phyloP scores from a whole-genome alignment of 2,113 vertebrate genomes.

The Rhea americana region DNA sequence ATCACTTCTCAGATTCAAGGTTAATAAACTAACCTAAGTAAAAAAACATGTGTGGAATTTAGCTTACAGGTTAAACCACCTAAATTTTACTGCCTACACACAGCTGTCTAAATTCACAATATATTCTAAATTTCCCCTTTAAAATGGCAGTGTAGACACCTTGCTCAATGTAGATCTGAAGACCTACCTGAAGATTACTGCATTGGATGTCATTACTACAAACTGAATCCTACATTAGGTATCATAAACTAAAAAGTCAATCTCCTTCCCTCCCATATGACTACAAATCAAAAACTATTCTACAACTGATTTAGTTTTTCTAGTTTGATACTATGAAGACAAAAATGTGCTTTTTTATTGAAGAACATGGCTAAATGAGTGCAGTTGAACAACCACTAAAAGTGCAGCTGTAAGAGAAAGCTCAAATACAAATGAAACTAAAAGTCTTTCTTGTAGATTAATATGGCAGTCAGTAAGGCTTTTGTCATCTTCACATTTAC shows the following conservation, averaged over 20 bases:
- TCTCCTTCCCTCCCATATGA: background rate
- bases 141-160: background rate
- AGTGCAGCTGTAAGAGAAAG: background rate
- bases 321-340: background rate
- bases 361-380: background rate
- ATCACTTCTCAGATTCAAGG: background rate
- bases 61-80: background rate
- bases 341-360: background rate
- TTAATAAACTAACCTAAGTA: background rate
- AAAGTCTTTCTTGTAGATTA: background rate
- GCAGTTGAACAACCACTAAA: background rate
- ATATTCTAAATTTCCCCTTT: background rate
- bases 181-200: background rate
- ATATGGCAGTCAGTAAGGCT: background rate
- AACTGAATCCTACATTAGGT: background rate
- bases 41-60: background rate
- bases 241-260: background rate
- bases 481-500: conserved; percentile 9
- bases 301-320: background rate
- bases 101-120: background rate
- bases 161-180: background rate
- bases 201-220: background rate
- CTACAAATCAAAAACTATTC: background rate
- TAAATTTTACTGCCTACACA: background rate
- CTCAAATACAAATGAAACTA: background rate